These are phyloP conservation scores for Mycetomoellerius zeteki DNA, from an alignment of 1,140 invertebrate species.

Conservation along the genomic window DNA sequence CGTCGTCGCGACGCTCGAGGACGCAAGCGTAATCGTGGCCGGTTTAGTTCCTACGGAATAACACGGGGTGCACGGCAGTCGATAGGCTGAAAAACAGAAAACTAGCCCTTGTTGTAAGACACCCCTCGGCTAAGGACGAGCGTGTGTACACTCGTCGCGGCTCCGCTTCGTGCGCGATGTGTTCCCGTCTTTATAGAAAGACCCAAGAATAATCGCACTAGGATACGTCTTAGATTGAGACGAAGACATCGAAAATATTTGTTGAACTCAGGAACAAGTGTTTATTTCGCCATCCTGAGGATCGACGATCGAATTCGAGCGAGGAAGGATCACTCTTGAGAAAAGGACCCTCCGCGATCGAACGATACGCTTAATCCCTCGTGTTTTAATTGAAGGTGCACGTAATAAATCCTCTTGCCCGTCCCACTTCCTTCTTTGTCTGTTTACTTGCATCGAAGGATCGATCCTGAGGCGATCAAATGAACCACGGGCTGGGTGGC, in stretches of 20 bases:
- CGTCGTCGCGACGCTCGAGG: conserved; percentile 58
- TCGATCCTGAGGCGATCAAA: conserved; percentile 46
- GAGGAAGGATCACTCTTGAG: conserved; percentile 8
- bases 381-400: conserved; percentile 36
- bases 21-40: conserved; percentile 72
- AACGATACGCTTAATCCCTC: not conserved
- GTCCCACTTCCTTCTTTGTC: conserved; percentile 5
- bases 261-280: not conserved
- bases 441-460: conserved; percentile 59
- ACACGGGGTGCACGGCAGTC: conserved; percentile 74
- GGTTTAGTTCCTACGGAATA: conserved; percentile 65
- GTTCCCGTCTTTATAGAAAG: not conserved
- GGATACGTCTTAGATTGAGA: not conserved
- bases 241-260: not conserved
- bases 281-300: conserved; percentile 37
- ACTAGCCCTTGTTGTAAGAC: conserved; percentile 62
- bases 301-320: conserved; percentile 64
- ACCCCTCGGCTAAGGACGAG: conserved; percentile 61
- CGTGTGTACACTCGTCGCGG: conserved; percentile 64
- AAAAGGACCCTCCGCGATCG: not conserved
- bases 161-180: conserved; percentile 41
- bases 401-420: conserved; percentile 35
- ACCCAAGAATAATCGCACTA: not conserved
- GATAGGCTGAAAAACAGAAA: conserved; percentile 67
- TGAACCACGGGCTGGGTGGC: conserved; percentile 26